Evolutionary conservation across 1,140 invertebrate species (phyloP).

Genomic region (Bradysia coprophila): DNA sequence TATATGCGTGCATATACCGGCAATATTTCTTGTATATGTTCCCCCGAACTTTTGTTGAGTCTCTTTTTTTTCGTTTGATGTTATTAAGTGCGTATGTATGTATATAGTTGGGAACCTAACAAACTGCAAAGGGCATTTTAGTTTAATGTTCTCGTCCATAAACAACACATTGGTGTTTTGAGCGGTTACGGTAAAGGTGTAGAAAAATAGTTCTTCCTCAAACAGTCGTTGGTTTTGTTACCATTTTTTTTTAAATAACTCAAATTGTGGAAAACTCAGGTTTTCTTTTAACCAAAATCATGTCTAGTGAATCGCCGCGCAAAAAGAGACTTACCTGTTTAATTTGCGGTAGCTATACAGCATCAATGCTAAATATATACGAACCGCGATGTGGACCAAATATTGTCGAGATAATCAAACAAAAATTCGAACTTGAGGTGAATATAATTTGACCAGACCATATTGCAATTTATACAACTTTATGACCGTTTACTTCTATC

Average conservation of each 20-base stretch:
- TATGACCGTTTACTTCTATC: background rate
- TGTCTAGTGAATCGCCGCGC: background rate
- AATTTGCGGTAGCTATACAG: slow-evolving; percentile 22
- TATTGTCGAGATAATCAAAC: slow-evolving; percentile 22
- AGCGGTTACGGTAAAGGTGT: no score
- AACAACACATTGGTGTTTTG: no score
- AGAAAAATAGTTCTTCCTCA: no score
- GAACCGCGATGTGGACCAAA: slow-evolving; percentile 22
- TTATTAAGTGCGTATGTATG: no score
- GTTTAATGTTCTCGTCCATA: no score
- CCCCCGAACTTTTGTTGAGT: no score
- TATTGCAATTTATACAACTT: slow-evolving; percentile 9
- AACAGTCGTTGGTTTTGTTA: background rate
- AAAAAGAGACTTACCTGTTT: slow-evolving; percentile 18
- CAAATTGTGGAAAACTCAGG: background rate
- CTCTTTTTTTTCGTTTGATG: no score
- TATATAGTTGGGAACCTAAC: no score
- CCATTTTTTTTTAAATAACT: background rate
- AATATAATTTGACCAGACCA: slow-evolving; percentile 7
- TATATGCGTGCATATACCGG: no score
- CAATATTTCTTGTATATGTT: no score
- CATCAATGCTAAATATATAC: slow-evolving; percentile 22
- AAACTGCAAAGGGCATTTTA: background rate
- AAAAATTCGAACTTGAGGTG: slow-evolving; percentile 24
- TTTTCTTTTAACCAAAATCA: background rate